Conservation (phyloP, 2,113 vertebrate species). For the Aegithalos caudatus region DNA sequence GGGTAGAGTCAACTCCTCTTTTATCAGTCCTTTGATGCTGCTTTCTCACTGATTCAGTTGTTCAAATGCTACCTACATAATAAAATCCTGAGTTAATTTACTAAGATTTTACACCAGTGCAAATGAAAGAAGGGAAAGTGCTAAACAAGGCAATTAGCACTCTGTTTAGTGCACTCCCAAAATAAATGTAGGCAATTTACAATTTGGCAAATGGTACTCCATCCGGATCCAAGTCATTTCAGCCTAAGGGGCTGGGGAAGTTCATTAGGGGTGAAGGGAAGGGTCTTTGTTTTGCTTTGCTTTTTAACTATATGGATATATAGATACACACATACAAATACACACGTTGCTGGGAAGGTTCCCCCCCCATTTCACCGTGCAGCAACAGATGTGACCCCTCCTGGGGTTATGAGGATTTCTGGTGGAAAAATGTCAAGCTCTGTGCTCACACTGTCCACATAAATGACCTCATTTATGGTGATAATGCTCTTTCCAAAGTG, state of each 20-base stretch:
- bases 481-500: constrained; percentile 31
- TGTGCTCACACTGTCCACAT: constrained; percentile 53
- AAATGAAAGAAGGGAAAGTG: constrained; percentile 81
- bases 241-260: constrained; percentile 77
- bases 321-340: background rate
- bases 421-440: constrained; percentile 70
- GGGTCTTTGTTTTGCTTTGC: constrained; percentile 70
- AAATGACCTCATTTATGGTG: constrained; percentile 39
- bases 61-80: constrained; percentile 82
- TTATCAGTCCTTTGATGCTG: constrained; percentile 75
- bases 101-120: constrained; percentile 82
- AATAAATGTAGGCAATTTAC: constrained; percentile 84
- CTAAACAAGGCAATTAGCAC: constrained; percentile 85
- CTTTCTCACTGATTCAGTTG: constrained; percentile 78
- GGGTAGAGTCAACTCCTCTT: constrained; percentile 77
- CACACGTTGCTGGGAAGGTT: constrained; percentile 55
- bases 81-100: constrained; percentile 81
- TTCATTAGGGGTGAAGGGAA: constrained; percentile 78
- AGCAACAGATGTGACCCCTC: constrained; percentile 73
- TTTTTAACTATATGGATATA: constrained; percentile 32
- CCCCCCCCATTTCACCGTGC: constrained; percentile 39
- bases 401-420: constrained; percentile 66
- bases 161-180: constrained; percentile 82
- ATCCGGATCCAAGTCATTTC: constrained; percentile 75
- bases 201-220: constrained; percentile 79